Conservation (phyloP, 2,888 invertebrate genomes). For the Osmoderma eremita region DNA sequence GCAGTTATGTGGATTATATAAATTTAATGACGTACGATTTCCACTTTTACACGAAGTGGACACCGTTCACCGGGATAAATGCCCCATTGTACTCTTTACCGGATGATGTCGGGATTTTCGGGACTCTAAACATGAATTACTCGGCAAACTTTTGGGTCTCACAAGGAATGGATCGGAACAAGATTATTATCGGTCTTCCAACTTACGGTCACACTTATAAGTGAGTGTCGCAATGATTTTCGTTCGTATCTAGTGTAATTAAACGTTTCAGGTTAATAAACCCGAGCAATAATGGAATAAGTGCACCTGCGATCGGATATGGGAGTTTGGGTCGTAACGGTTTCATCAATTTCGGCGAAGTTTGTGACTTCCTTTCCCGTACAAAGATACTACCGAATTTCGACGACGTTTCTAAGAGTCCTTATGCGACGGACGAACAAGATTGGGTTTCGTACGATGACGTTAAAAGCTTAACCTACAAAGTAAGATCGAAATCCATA, state of each 20-base stretch:
- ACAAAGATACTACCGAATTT: constrained; percentile 69
- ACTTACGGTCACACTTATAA: constrained; percentile 86
- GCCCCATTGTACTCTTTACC: constrained; percentile 77
- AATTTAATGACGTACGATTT: constrained; percentile 95
- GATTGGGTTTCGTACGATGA: constrained; percentile 91
- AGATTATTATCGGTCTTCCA: constrained; percentile 86
- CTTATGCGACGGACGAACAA: constrained; percentile 74
- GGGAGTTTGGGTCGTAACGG: constrained; percentile 76
- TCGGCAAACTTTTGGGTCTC: constrained; percentile 80
- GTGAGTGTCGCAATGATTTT: constrained; percentile 59
- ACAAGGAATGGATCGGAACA: constrained; percentile 79
- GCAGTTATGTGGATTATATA: constrained; percentile 80
- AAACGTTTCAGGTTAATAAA: constrained; percentile 74
- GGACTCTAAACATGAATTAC: constrained; percentile 83
- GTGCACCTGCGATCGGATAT: constrained; percentile 76
- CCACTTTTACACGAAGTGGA: constrained; percentile 78
- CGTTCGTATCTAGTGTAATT: too few species aligned
- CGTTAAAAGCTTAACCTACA: constrained; percentile 74
- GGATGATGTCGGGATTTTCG: constrained; percentile 72
- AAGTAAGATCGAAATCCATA: constrained; percentile 64
- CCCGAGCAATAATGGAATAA: constrained; percentile 71
- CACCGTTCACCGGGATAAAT: constrained; percentile 87
- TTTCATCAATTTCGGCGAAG: constrained; percentile 75
- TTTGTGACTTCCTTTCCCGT: constrained; percentile 73
- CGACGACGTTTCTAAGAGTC: constrained; percentile 77